Evolutionary conservation across 2,888 invertebrate species (phyloP), one percentile per base, ranked within the genome.

Genomic region (Eucera pruinosa): DNA sequence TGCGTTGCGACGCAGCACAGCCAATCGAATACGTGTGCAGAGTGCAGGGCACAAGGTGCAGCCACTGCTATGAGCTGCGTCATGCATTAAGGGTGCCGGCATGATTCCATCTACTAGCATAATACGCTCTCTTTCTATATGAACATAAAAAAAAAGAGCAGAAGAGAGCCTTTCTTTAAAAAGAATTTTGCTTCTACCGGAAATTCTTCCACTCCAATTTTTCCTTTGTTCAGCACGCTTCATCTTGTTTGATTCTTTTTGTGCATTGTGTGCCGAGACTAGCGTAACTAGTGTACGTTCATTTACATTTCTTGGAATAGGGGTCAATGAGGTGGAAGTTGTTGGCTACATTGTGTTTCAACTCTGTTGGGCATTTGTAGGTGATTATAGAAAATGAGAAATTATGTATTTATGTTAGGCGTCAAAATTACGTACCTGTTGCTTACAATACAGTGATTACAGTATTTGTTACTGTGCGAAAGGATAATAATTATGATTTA

Each of bases 1-100:
- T 84, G 84, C 85, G 77, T 84, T 79, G 84, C 84, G 82, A 84
- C 82, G 82, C 80, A 84, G 70, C 74, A 74, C 74, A 57, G 76
- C 87, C 87, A 81, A 86, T 87, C 86, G 86, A 84, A 80, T 80
- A 86, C 84, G 82, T 79, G 84, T 79, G 78, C 80, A 73, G 76
- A 71, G 76, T 82, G 82, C 78, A 73, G 73, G 64, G 70, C 68
- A 74, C 81, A 78, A 61, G 81, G 79, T 64, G 77, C 78, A 72
- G 60, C 58, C 52, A 39, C 71, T 70, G 78, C 65, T 70, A 55
- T 57, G 65, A 71, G 87, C 83, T 79, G 73, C 83, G 85, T 86
- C 87, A 86, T 82, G 81, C 81, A 78, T 82, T 85, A 85, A 83
- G 86, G 78, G 82, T 73, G 80, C 39, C 39, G 18, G 68, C 78